Percentiles rank a stretch among this genome's conserved stretches.
Evolutionary conservation across 1,140 invertebrate genomes (phyloP).

Genomic region (Drosophila busckii): DNA sequence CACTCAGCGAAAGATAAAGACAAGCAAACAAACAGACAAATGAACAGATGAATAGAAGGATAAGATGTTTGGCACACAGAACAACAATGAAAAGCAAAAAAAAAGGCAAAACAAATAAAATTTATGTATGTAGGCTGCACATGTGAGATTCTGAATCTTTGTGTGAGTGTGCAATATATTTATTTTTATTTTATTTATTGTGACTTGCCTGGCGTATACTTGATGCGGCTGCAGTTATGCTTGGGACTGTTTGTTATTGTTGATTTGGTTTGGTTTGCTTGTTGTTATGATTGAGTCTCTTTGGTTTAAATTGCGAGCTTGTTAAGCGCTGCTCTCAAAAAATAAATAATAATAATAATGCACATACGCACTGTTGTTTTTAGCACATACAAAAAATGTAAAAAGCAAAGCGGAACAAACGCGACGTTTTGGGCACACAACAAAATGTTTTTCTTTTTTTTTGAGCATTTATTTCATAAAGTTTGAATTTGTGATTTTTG

Average conservation of each 20-base stretch:
- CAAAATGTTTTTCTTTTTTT: too few species aligned
- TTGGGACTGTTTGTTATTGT: background rate
- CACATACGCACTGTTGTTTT: constrained; percentile 58
- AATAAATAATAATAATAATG: too few species aligned
- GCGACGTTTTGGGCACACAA: too few species aligned
- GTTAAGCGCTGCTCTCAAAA: constrained; percentile 23
- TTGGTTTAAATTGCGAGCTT: too few species aligned
- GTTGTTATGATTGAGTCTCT: background rate
- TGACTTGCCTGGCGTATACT: too few species aligned
- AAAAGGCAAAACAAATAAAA: constrained; percentile 33
- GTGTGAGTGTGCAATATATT: background rate
- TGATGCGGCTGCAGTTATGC: too few species aligned
- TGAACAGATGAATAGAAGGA: constrained; percentile 19
- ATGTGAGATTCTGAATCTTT: background rate
- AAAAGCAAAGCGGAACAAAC: too few species aligned
- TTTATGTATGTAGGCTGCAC: constrained; percentile 17
- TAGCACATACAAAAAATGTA: constrained; percentile 60
- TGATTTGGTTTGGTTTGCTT: constrained; percentile 8
- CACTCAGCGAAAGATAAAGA: background rate
- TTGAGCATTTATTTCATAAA: too few species aligned
- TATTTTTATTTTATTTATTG: constrained; percentile 11
- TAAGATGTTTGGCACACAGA: constrained; percentile 14
- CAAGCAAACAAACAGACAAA: constrained; percentile 2
- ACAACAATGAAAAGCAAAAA: constrained; percentile 22
- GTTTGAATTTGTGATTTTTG: background rate